These are phyloP conservation scores for Oryzias celebensis DNA, from an alignment of 2,113 vertebrate species.

Conservation along the genomic window DNA sequence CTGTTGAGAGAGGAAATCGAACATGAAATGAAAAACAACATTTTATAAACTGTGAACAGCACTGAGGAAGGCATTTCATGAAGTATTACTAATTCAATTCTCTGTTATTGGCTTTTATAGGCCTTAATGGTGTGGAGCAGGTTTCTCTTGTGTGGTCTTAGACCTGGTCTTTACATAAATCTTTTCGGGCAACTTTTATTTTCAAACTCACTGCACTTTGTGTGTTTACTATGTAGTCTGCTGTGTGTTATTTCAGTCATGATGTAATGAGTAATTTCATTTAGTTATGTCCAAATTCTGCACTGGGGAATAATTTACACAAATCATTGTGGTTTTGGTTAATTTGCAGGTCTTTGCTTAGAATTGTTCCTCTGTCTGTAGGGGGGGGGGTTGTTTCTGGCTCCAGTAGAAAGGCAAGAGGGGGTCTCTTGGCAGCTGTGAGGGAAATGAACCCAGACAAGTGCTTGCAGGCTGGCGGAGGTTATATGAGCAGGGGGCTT, in stretches of 20 bases:
- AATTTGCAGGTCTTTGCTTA: conserved; percentile 33
- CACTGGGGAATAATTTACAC: conserved; percentile 48
- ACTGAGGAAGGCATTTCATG: conserved; percentile 26
- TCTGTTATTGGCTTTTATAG: conserved; percentile 32
- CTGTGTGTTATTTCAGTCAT: conserved; percentile 23
- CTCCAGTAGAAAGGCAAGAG: conserved; percentile 65
- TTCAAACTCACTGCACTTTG: neutral
- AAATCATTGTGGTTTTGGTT: conserved; percentile 33
- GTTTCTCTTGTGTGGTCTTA: neutral
- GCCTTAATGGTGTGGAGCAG: conserved; percentile 16
- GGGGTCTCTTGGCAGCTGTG: conserved; percentile 62
- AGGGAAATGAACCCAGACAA: conserved; percentile 72
- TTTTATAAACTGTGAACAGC: conserved; percentile 30
- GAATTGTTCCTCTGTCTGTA: conserved; percentile 68
- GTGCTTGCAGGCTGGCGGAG: conserved; percentile 58
- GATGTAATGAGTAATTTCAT: conserved; percentile 23
- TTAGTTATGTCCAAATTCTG: conserved; percentile 24
- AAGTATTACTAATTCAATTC: conserved; percentile 36
- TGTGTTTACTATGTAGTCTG: conserved; percentile 13
- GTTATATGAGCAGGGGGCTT: conserved; percentile 66
- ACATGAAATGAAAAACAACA: conserved; percentile 33
- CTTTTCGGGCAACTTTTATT: conserved; percentile 2
- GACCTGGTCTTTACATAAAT: conserved; percentile 6
- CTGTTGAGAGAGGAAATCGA: conserved; percentile 41
- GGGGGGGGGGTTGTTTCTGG: conserved; percentile 38